These are phyloP conservation scores for Gobius niger DNA, from an alignment of 2,113 vertebrate genomes.

Conservation along the genomic window DNA sequence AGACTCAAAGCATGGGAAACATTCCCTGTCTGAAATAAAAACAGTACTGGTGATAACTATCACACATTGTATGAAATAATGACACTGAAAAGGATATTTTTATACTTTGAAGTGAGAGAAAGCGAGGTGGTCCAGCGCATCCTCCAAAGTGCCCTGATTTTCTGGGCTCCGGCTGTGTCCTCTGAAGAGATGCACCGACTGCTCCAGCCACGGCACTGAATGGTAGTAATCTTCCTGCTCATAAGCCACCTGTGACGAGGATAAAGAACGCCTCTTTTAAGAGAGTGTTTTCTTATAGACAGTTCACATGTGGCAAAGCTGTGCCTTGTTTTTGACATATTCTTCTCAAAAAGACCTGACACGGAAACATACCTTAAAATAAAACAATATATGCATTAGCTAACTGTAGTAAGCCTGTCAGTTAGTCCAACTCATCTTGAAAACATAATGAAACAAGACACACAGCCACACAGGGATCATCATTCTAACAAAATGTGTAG, in stretches of 20 bases:
- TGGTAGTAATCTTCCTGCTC: constrained; percentile 90
- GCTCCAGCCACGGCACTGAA: constrained; percentile 89
- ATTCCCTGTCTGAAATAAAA: constrained; percentile 85
- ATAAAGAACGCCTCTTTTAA: not conserved
- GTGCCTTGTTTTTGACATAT: too few species aligned
- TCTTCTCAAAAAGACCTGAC: too few species aligned
- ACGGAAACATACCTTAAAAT: too few species aligned
- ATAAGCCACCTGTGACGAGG: constrained; percentile 84
- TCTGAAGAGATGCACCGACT: constrained; percentile 86
- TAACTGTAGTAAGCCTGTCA: too few species aligned
- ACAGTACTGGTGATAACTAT: constrained; percentile 12
- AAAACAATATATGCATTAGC: too few species aligned
- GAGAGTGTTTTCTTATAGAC: not conserved
- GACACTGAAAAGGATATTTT: not conserved
- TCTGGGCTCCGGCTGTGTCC: constrained; percentile 82
- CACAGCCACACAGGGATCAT: too few species aligned
- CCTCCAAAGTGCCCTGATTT: constrained; percentile 84
- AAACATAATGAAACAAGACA: too few species aligned
- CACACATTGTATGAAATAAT: not conserved
- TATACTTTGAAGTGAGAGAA: constrained; percentile 88
- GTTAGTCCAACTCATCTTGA: too few species aligned
- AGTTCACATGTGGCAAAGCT: not conserved
- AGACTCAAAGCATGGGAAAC: constrained; percentile 85
- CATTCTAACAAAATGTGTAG: too few species aligned
- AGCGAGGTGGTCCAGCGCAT: constrained; percentile 90